Evolutionary conservation across 2,113 vertebrate genomes (phyloP).

Genomic region (Sceloporus undulatus): DNA sequence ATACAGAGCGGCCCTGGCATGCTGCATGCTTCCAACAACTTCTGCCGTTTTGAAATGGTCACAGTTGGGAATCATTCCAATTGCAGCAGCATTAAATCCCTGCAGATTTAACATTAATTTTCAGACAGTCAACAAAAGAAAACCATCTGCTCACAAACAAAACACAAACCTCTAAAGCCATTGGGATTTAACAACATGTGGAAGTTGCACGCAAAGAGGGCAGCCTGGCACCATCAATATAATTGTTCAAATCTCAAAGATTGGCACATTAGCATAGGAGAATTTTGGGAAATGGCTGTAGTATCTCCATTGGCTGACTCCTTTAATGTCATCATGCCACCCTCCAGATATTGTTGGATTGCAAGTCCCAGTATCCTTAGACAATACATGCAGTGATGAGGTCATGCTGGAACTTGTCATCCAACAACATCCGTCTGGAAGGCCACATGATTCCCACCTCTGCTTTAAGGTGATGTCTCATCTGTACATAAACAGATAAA

Average conservation of each 20-base stretch:
- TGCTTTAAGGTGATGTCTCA: no score
- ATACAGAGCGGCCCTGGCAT: background rate
- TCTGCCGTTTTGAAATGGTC: background rate
- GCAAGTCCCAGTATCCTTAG: no score
- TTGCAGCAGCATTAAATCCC: background rate
- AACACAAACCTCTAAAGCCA: background rate
- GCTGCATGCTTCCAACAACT: background rate
- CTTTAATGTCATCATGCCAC: no score
- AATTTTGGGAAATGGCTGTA: background rate
- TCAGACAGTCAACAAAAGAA: background rate
- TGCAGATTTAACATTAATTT: background rate
- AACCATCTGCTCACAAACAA: background rate
- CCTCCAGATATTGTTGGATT: no score
- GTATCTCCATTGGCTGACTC: background rate
- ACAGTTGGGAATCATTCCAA: no score
- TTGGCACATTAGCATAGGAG: background rate
- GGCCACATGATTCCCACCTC: no score
- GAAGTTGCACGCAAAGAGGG: background rate
- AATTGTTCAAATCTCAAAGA: constrained; percentile 31
- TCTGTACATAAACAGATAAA: background rate
- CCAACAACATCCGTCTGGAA: no score
- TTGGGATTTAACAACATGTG: background rate
- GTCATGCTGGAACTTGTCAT: no score
- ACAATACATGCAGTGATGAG: no score
- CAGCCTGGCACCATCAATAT: background rate